phyloP scores from a whole-genome alignment of 2,888 invertebrate genomes.

The Seladonia tumulorum region DNA sequence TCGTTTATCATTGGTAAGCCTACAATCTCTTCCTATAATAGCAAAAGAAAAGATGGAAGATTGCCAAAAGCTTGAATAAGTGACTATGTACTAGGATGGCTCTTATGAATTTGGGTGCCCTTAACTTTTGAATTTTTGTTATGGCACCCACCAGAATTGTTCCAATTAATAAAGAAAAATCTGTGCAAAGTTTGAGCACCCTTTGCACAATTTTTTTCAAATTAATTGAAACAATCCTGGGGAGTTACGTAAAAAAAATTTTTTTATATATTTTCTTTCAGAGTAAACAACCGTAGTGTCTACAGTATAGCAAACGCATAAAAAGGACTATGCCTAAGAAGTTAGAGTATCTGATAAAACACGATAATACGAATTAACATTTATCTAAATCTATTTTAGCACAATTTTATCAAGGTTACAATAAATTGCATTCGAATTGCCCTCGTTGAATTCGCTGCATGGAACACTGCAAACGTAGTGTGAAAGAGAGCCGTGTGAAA shows the following conservation, averaged over 20 bases:
- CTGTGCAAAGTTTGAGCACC: too few relatives aligned
- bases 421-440: not conserved
- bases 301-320: not conserved
- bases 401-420: not conserved
- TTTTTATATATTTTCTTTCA: too few relatives aligned
- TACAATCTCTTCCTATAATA: not conserved
- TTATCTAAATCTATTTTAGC: not conserved
- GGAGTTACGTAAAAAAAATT: too few relatives aligned
- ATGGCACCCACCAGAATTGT: too few relatives aligned
- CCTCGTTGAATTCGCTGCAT: conserved; percentile 20
- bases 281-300: not conserved
- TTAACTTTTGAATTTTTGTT: too few relatives aligned
- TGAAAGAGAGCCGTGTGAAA: not conserved
- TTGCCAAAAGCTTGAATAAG: not conserved
- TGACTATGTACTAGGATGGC: too few relatives aligned
- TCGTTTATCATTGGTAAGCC: not conserved
- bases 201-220: too few relatives aligned
- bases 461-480: not conserved
- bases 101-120: too few relatives aligned
- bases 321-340: not conserved
- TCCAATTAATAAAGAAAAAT: too few relatives aligned
- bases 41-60: not conserved
- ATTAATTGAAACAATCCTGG: too few relatives aligned
- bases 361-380: not conserved
- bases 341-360: not conserved